Evolutionary conservation across 2,797 vertebrate species (phyloP).

Genomic region (Hipposideros larvatus): DNA sequence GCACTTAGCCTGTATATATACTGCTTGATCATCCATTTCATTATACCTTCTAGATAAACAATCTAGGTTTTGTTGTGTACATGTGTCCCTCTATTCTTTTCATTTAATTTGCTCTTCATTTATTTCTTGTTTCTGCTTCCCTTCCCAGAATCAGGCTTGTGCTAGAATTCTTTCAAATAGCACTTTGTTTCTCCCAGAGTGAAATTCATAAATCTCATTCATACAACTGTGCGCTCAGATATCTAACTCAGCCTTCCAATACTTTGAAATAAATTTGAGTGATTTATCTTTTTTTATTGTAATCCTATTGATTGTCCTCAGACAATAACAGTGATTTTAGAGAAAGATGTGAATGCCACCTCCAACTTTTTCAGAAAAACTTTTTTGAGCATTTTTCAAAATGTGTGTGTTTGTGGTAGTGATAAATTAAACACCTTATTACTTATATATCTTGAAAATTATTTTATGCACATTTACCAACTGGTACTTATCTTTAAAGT

Average conservation of each 20-base stretch:
- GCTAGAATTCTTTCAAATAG: slow-evolving; percentile 50
- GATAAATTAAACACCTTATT: slow-evolving; percentile 57
- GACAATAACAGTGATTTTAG: slow-evolving; percentile 67
- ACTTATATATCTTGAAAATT: slow-evolving; percentile 52
- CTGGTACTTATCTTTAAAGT: slow-evolving; percentile 71
- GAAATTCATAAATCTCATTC: slow-evolving; percentile 61
- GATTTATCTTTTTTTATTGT: slow-evolving; percentile 63
- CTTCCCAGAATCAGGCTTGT: slow-evolving; percentile 43
- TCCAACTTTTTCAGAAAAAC: slow-evolving; percentile 68
- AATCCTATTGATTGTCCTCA: slow-evolving; percentile 64
- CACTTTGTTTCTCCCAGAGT: slow-evolving; percentile 60
- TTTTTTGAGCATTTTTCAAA: slow-evolving; percentile 74
- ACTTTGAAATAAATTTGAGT: slow-evolving; percentile 60
- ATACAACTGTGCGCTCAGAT: slow-evolving; percentile 49
- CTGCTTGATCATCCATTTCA: neutral
- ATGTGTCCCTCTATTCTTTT: neutral
- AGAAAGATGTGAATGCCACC: slow-evolving; percentile 70
- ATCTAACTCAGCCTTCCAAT: slow-evolving; percentile 54
- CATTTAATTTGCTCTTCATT: neutral
- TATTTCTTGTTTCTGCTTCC: neutral
- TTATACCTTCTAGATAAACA: slow-evolving; percentile 30
- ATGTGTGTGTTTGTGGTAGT: slow-evolving; percentile 61
- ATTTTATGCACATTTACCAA: slow-evolving; percentile 77
- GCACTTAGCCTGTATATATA: slow-evolving; percentile 39
- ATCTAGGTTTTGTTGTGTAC: slow-evolving; percentile 3